These are phyloP conservation scores for Ptychobarbus kaznakovi DNA, from an alignment of 2,797 vertebrate species.

Conservation along the genomic window DNA sequence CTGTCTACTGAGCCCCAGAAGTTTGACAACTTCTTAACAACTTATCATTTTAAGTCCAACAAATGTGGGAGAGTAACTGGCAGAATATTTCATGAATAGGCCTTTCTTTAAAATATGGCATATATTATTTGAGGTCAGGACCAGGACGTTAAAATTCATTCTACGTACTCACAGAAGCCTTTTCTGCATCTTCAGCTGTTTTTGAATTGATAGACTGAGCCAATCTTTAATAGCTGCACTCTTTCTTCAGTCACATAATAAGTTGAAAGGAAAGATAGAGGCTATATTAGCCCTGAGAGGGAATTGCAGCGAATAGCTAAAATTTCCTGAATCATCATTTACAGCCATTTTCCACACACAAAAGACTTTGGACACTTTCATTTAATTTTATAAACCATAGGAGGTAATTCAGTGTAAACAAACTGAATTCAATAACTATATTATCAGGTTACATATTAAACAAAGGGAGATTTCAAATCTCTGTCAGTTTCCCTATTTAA, in stretches of 20 bases:
- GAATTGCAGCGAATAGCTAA: neutral
- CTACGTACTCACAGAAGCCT: slow-evolving; percentile 21
- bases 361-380: slow-evolving; percentile 15
- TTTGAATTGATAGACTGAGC: slow-evolving; percentile 41
- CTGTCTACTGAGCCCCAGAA: neutral
- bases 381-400: slow-evolving; percentile 18
- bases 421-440: neutral
- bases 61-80: slow-evolving; percentile 11
- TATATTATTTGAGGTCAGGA: slow-evolving; percentile 31
- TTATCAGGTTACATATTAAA: neutral
- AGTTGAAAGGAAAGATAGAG: slow-evolving; percentile 27
- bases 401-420: neutral
- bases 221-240: slow-evolving; percentile 40
- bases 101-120: slow-evolving; percentile 29
- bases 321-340: slow-evolving; percentile 30
- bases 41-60: neutral
- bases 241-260: slow-evolving; percentile 42
- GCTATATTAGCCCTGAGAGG: slow-evolving; percentile 22
- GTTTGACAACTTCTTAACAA: neutral
- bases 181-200: slow-evolving; percentile 55
- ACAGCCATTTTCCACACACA: slow-evolving; percentile 1
- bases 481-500: neutral
- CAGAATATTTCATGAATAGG: slow-evolving; percentile 46
- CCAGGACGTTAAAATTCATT: slow-evolving; percentile 46
- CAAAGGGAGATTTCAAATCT: neutral